Conservation (phyloP, 2,888 invertebrate genomes). For the Macrophya annulata region DNA sequence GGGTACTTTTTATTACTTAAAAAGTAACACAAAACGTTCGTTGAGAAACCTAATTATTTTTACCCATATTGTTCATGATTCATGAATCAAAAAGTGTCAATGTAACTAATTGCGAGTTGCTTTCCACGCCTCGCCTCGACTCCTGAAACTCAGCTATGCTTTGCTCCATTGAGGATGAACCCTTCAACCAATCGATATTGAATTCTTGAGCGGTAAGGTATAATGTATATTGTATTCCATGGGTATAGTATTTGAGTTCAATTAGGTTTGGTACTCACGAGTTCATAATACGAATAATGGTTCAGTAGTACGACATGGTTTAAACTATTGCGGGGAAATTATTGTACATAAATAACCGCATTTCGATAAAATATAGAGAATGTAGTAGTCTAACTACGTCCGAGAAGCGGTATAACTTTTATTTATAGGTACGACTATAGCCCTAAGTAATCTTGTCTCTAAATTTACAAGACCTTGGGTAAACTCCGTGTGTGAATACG, state of each 20-base stretch:
- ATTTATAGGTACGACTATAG: neutral
- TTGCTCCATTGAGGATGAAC: neutral
- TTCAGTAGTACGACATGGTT: neutral
- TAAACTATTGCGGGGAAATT: neutral
- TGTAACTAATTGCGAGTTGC: conserved; percentile 15
- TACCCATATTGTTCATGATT: neutral
- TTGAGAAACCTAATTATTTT: neutral
- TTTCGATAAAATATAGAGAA: neutral
- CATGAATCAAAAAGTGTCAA: neutral
- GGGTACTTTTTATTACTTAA: neutral
- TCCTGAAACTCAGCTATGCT: neutral
- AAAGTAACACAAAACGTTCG: neutral
- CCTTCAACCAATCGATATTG: conserved; percentile 9
- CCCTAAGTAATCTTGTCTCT: conserved; percentile 21
- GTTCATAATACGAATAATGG: neutral
- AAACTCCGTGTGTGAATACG: neutral
- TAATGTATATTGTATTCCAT: neutral
- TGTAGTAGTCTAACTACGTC: neutral
- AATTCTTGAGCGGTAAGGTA: neutral
- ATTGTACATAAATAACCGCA: neutral
- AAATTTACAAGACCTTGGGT: conserved; percentile 22
- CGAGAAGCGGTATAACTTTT: neutral
- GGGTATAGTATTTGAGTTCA: neutral
- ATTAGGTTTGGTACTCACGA: neutral
- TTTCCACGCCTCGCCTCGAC: neutral